Percentiles rank a stretch among this genome's conserved stretches.
Evolutionary conservation across 2,113 vertebrate species (phyloP).

Genomic region (Colossoma macropomum): DNA sequence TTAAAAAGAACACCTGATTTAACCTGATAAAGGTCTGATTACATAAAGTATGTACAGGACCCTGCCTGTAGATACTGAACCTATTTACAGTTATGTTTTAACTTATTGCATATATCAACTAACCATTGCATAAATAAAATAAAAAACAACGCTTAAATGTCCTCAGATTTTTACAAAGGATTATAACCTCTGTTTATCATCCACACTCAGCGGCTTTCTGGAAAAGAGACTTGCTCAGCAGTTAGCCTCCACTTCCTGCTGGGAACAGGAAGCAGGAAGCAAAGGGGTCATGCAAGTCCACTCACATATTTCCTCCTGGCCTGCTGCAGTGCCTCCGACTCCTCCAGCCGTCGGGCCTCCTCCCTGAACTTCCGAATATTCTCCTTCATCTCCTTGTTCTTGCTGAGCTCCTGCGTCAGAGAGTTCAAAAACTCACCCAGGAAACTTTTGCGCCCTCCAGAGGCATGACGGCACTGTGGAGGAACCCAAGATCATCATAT

Average conservation of each 20-base stretch:
- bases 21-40: too few species aligned
- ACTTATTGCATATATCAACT: too few species aligned
- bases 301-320: conserved; percentile 92
- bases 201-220: not conserved
- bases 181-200: not conserved
- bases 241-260: conserved; percentile 36
- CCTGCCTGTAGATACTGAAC: too few species aligned
- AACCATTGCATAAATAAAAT: too few species aligned
- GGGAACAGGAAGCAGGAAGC: conserved; percentile 47
- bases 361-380: conserved; percentile 91
- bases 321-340: conserved; percentile 87
- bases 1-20: too few species aligned
- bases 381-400: conserved; percentile 95
- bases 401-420: conserved; percentile 89
- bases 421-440: conserved; percentile 88
- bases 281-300: conserved; percentile 40
- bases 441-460: conserved; percentile 85
- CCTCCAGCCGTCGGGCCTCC: conserved; percentile 88
- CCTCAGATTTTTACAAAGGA: too few species aligned
- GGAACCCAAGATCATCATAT: not conserved
- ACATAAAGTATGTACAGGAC: too few species aligned
- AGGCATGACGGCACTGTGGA: conserved; percentile 65
- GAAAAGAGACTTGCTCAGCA: conserved; percentile 48
- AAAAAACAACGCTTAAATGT: too few species aligned
- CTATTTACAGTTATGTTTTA: too few species aligned